Evolutionary conservation across 2,888 invertebrate species (phyloP), one percentile per base, ranked within the genome.

Genomic region (Lasioglossum zephyrum): DNA sequence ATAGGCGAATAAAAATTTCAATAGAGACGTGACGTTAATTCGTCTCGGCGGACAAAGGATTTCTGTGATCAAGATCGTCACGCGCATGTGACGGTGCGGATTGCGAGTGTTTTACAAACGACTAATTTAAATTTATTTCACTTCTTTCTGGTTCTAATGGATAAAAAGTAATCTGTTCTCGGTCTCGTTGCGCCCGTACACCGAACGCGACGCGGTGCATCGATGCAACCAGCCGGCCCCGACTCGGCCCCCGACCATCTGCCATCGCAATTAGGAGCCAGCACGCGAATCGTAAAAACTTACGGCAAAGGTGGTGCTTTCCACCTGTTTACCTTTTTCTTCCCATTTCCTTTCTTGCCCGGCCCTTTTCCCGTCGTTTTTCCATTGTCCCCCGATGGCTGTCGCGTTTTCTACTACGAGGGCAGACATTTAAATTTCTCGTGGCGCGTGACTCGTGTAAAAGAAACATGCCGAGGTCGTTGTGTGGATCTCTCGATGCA

Each of bases 251-350:
- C 26, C 60, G 26, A 75, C 87, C 90, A 92, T 89, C 92, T 92
- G 92, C 88, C 87, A 87, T 78, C 80, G 89, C 88, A 91, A 91
- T 89, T 92, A 92, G 84, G 84, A 73, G 80, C 76, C 82, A 84
- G 88, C 89, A 89, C 89, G 89, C 87, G 91, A 89, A 86, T 79
- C 88, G 74, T 75, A 77, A 79, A 78, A 63, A 53, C 70, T 77
- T 76, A 39, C 31, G 60, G 69, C 69, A 80, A 73, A 80, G 81
- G 36, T 44, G 73, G 44, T 87, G 81, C 74, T 85, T 82, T 85
- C 83, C 82, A 85, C 85, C 81, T 80, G 81, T 82, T 81, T 44
- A 13, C 22, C 36, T 26, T 22, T 39, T 75, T 47, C 60, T n/a
- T 16, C 36, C 36, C 31, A 36, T 47, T 53, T 4, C n/a, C 57